Conservation (phyloP, 2,888 invertebrate species). For the Agrochola macilenta region DNA sequence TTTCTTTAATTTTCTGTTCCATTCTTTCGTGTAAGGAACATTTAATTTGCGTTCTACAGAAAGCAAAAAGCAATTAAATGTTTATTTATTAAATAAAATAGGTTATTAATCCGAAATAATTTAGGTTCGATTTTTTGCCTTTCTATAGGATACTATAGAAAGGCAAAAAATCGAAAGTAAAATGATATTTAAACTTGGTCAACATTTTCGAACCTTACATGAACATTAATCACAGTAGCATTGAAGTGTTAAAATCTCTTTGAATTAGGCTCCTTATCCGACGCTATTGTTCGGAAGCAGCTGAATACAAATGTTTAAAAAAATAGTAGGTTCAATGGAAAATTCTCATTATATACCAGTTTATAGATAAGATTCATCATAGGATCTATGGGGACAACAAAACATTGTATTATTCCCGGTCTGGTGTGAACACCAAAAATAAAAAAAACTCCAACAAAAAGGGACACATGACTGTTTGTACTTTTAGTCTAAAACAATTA, state of each 20-base stretch:
- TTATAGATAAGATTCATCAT: slow-evolving; percentile 34
- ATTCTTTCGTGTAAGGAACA: background rate
- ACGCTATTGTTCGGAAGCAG: slow-evolving; percentile 64
- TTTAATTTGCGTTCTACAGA: too few species aligned
- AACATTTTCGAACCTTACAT: slow-evolving; percentile 11
- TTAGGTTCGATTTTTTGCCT: too few species aligned
- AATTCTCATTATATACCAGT: slow-evolving; percentile 38
- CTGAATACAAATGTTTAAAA: slow-evolving; percentile 61
- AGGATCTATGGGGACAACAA: background rate
- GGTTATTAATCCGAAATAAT: too few species aligned
- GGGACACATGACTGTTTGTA: background rate
- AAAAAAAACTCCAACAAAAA: background rate
- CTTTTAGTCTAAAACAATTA: background rate
- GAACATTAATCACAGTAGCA: slow-evolving; percentile 29
- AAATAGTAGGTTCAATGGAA: slow-evolving; percentile 44
- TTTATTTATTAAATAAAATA: too few species aligned
- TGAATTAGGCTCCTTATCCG: slow-evolving; percentile 59
- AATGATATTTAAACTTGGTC: slow-evolving; percentile 18
- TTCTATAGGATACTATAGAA: too few species aligned
- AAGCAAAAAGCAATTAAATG: too few species aligned
- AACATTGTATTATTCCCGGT: background rate
- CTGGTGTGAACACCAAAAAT: background rate
- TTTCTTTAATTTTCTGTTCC: background rate
- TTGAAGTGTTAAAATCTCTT: slow-evolving; percentile 65
- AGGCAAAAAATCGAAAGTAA: background rate